Evolutionary conservation across 2,888 invertebrate genomes (phyloP).

Genomic region (Mimachlamys varia): DNA sequence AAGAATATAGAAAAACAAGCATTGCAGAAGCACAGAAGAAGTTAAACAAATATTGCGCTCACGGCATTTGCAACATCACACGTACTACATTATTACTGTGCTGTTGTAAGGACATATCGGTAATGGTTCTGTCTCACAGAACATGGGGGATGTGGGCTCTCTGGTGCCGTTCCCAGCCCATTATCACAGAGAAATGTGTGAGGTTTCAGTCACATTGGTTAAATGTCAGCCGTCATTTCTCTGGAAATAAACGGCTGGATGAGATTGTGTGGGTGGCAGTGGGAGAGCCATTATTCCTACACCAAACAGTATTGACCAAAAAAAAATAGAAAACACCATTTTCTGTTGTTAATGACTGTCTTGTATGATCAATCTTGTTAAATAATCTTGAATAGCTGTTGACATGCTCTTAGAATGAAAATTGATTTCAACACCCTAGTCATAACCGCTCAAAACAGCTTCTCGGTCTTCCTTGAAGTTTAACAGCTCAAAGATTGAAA

Average conservation of each 20-base stretch:
- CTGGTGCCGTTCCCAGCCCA: constrained; percentile 3
- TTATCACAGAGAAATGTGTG: not conserved
- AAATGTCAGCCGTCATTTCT: not conserved
- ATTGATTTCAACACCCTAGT: not conserved
- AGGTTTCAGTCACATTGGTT: not conserved
- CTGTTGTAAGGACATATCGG: no score
- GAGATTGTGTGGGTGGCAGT: not conserved
- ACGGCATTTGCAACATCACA: no score
- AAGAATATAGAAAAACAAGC: no score
- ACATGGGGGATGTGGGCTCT: not conserved
- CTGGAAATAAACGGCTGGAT: not conserved
- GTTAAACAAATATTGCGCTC: no score
- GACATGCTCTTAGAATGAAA: not conserved
- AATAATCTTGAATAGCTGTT: not conserved
- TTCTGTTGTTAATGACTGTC: not conserved
- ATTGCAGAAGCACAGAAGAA: no score
- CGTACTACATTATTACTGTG: no score
- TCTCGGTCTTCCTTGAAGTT: not conserved
- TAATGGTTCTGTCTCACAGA: not conserved
- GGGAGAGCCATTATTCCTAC: no score
- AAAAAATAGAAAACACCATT: not conserved
- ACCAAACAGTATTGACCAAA: not conserved
- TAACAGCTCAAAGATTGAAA: no score
- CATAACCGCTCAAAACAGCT: no score
- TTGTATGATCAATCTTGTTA: no score